These are phyloP conservation scores for Caenorhabditis afra DNA, from an alignment of 2,888 invertebrate species.

Conservation along the genomic window DNA sequence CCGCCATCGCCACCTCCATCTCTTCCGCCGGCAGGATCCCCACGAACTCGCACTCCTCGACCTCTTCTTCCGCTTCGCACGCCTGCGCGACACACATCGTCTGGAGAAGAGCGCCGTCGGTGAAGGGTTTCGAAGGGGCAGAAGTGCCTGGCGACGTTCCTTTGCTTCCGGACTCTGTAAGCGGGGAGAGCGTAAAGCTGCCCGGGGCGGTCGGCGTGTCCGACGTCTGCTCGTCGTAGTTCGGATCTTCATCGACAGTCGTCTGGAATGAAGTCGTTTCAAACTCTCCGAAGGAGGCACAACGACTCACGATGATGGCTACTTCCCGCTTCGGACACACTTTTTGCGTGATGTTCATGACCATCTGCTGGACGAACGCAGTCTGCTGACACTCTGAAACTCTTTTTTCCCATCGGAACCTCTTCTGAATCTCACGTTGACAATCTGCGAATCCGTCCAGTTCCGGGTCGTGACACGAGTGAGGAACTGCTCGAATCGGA, in stretches of 20 bases:
- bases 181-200: slow-evolving; percentile 60
- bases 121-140: slow-evolving; percentile 26
- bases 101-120: slow-evolving; percentile 16
- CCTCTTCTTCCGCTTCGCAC: slow-evolving; percentile 84
- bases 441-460: slow-evolving; percentile 86
- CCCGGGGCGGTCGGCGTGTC: slow-evolving; percentile 43
- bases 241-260: slow-evolving; percentile 54
- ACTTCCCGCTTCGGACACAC: slow-evolving; percentile 76
- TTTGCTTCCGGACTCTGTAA: slow-evolving; percentile 58
- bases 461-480: slow-evolving; percentile 82
- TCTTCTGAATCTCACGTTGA: slow-evolving; percentile 82
- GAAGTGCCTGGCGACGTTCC: slow-evolving; percentile 42
- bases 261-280: slow-evolving; percentile 28
- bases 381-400: slow-evolving; percentile 88
- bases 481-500: slow-evolving; percentile 82
- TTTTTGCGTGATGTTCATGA: slow-evolving; percentile 80
- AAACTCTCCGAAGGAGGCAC: neutral
- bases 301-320: slow-evolving; percentile 68
- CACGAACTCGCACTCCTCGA: slow-evolving; percentile 87
- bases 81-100: slow-evolving; percentile 58
- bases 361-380: slow-evolving; percentile 90
- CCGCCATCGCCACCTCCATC: slow-evolving; percentile 88
- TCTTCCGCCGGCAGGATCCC: slow-evolving; percentile 88
- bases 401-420: neutral
- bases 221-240: slow-evolving; percentile 56